phyloP scores from a whole-genome alignment of 37 sponge, comb jelly and placozoan genomes.

The Aplysina aerophoba region DNA sequence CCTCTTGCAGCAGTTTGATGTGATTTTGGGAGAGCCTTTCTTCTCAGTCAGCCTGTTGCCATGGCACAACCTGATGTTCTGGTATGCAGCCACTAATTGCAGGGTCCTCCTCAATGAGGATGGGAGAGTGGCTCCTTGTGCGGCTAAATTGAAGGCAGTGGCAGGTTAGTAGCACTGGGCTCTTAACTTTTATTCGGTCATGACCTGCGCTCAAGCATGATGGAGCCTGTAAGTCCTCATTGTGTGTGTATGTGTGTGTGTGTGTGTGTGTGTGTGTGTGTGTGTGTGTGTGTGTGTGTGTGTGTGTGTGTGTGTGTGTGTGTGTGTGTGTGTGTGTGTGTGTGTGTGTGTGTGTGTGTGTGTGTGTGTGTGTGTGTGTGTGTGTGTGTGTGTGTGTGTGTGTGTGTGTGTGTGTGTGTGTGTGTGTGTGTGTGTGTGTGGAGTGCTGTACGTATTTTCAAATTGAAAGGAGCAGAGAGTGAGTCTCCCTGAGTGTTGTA shows the following conservation, averaged over 20 bases:
- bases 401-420: neutral
- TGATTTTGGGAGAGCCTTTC: conserved; percentile 79
- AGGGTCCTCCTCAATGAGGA: conserved; percentile 27
- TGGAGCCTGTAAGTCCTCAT: neutral
- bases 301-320: neutral
- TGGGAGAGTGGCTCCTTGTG: conserved; percentile 39
- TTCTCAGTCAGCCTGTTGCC: conserved; percentile 69
- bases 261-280: neutral
- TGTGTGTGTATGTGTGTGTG: neutral
- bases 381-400: neutral
- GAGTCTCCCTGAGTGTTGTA: too few relatives aligned
- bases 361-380: too few relatives aligned
- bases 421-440: conserved; percentile 18
- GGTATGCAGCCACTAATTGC: conserved; percentile 60
- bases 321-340: too few relatives aligned
- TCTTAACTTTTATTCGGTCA: neutral
- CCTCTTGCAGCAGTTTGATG: conserved; percentile 35
- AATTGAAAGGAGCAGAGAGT: too few relatives aligned
- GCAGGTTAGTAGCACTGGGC: conserved; percentile 55
- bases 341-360: too few relatives aligned
- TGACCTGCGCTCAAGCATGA: neutral
- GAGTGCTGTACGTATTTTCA: too few relatives aligned
- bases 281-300: neutral
- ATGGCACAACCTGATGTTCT: conserved; percentile 84
- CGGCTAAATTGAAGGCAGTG: conserved; percentile 55